Percentiles rank a stretch among this genome's conserved stretches.
These are phyloP conservation scores for Hemichromis elongatus DNA, from an alignment of 2,113 vertebrate genomes.

Conservation along the genomic window DNA sequence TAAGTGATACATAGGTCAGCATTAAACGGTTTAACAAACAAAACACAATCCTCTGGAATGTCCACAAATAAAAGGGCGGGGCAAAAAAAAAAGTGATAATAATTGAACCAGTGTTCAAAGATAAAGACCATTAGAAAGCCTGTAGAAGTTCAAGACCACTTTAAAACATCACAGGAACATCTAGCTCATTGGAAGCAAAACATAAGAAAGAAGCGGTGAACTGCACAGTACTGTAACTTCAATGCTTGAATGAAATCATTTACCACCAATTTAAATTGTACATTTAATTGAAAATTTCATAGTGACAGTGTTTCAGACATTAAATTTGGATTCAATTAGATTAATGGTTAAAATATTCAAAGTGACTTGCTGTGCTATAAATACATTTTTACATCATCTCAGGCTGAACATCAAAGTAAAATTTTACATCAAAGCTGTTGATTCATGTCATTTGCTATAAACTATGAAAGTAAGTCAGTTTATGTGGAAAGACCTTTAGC, in stretches of 20 bases:
- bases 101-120: not conserved
- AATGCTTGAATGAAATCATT: not conserved
- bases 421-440: not conserved
- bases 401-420: not conserved
- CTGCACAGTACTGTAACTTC: not conserved
- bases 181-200: not conserved
- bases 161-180: not conserved
- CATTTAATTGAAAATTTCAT: not conserved
- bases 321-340: not conserved
- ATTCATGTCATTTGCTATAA: not conserved
- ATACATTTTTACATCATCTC: not conserved
- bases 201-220: not conserved
- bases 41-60: not conserved
- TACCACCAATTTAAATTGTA: not conserved
- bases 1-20: not conserved
- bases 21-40: not conserved
- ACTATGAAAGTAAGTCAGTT: not conserved
- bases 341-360: not conserved
- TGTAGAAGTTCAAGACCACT: not conserved
- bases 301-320: not conserved
- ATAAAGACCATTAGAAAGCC: not conserved
- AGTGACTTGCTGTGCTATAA: not conserved
- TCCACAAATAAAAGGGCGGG: not conserved
- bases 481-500: not conserved
- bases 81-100: not conserved